Evolutionary conservation across 2,113 vertebrate species (phyloP).

Genomic region (Atractosteus spatula): DNA sequence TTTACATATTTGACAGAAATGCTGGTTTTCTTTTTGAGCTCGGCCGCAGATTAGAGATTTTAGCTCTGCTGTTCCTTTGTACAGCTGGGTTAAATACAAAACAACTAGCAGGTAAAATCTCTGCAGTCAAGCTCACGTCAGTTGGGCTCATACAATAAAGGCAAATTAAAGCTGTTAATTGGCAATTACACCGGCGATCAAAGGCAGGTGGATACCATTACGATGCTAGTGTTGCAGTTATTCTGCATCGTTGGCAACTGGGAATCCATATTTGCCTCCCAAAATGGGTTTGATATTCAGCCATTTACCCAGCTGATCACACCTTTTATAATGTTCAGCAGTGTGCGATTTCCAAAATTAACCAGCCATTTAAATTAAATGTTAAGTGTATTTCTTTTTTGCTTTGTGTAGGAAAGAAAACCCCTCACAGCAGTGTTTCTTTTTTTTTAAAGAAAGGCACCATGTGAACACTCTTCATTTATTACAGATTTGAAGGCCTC

Average conservation of each 20-base stretch:
- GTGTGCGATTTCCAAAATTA: neutral
- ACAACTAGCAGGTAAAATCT: neutral
- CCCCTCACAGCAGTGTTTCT: neutral
- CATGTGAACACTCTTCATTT: neutral
- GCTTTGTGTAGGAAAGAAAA: neutral
- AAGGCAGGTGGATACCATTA: neutral
- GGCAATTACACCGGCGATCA: neutral
- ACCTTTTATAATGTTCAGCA: neutral
- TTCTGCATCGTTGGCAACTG: neutral
- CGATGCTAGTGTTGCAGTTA: neutral
- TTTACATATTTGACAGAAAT: no score
- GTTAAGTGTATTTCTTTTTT: neutral
- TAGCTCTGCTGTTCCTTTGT: no score
- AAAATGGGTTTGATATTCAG: slow-evolving; percentile 5
- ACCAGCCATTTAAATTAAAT: neutral
- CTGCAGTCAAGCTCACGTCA: neutral
- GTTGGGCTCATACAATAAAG: neutral
- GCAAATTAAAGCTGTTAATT: neutral
- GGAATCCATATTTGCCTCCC: neutral
- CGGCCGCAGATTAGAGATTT: no score
- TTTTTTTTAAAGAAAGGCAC: neutral
- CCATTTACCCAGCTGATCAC: slow-evolving; percentile 12
- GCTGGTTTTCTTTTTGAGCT: no score
- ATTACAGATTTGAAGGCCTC: neutral
- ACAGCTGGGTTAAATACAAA: no score